A percentile compares a stretch with the other conserved stretches of the same genome.
Conservation (phyloP, 2,888 invertebrate species). For the Tinea semifulvella region DNA sequence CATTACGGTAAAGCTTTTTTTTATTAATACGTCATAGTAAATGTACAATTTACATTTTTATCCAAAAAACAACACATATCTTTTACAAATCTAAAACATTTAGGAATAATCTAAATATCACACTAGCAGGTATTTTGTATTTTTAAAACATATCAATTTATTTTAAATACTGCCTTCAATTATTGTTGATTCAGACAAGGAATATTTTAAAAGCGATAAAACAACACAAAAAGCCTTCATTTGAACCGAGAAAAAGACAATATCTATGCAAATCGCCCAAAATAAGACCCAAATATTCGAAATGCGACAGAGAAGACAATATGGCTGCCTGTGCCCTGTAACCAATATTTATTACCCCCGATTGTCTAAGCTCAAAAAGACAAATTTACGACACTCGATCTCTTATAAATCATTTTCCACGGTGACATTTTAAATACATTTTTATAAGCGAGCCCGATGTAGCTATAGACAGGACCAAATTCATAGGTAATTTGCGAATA, state of each 20-base stretch:
- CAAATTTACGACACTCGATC: slow-evolving; percentile 60
- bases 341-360: slow-evolving; percentile 46
- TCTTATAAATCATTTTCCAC: slow-evolving; percentile 55
- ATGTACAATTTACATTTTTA: too few species aligned
- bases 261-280: slow-evolving; percentile 14
- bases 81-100: too few species aligned
- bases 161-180: too few species aligned
- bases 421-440: slow-evolving; percentile 65
- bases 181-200: too few species aligned
- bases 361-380: slow-evolving; percentile 53
- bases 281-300: slow-evolving; percentile 14
- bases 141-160: too few species aligned
- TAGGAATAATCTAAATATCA: too few species aligned
- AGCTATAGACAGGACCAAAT: slow-evolving; percentile 38
- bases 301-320: slow-evolving; percentile 12
- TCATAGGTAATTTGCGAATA: slow-evolving; percentile 66
- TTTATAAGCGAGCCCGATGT: slow-evolving; percentile 60
- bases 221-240: slow-evolving; percentile 4
- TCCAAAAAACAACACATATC: too few species aligned
- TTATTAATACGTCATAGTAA: too few species aligned
- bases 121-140: too few species aligned
- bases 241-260: slow-evolving; percentile 4
- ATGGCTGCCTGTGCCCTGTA: slow-evolving; percentile 15
- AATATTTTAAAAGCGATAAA: slow-evolving; percentile 8
- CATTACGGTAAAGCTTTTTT: too few species aligned